These are phyloP conservation scores for Crocodylus rhombifer DNA, from an alignment of 2,797 vertebrate genomes.

Conservation along the genomic window DNA sequence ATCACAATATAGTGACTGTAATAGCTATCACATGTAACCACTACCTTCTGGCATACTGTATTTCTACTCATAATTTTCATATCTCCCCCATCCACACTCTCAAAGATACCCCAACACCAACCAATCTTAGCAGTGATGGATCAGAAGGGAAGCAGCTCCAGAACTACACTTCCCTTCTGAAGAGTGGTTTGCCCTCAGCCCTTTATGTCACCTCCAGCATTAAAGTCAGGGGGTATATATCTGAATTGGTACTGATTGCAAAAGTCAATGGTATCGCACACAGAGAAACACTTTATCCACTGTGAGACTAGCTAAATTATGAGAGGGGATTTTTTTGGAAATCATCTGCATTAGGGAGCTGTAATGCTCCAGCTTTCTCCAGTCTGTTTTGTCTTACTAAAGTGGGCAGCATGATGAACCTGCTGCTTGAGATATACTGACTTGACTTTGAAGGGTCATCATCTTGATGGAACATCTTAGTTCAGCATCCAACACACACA, in stretches of 20 bases:
- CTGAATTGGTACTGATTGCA: slow-evolving; percentile 55
- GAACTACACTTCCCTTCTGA: slow-evolving; percentile 19
- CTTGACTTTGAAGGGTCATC: slow-evolving; percentile 69
- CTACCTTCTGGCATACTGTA: background rate
- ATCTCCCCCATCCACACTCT: background rate
- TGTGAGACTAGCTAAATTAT: slow-evolving; percentile 54
- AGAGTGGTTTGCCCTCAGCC: slow-evolving; percentile 32
- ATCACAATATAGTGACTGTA: background rate
- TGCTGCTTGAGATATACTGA: background rate
- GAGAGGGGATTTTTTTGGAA: slow-evolving; percentile 16
- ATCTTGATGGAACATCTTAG: slow-evolving; percentile 27
- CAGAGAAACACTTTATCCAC: slow-evolving; percentile 14
- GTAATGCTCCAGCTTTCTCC: slow-evolving; percentile 35
- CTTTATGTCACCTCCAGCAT: slow-evolving; percentile 23
- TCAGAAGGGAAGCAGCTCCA: slow-evolving; percentile 6
- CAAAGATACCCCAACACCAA: slow-evolving; percentile 36
- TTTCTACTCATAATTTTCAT: background rate
- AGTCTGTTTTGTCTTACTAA: slow-evolving; percentile 42
- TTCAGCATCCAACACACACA: slow-evolving; percentile 12
- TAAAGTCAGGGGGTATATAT: slow-evolving; percentile 49
- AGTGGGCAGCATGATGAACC: slow-evolving; percentile 50
- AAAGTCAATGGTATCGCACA: background rate
- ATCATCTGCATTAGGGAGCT: slow-evolving; percentile 8
- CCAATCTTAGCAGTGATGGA: background rate
- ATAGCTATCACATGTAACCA: background rate